Evolutionary conservation across 2,113 vertebrate genomes (phyloP).

Genomic region (Tragelaphus scriptus): DNA sequence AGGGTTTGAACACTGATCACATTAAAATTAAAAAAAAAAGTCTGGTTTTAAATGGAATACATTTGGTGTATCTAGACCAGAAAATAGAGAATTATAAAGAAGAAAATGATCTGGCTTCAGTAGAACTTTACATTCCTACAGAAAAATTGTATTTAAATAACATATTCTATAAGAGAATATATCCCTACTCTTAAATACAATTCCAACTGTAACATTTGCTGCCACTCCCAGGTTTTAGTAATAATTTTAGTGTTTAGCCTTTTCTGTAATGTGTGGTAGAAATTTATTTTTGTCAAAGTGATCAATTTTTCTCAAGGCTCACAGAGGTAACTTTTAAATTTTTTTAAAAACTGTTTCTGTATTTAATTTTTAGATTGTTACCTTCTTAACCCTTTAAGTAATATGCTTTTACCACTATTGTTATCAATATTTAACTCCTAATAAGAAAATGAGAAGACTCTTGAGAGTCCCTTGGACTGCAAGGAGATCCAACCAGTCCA

Average conservation of each 20-base stretch:
- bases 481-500: too few species aligned
- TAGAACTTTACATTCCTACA: neutral
- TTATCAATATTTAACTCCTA: neutral
- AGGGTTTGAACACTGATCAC: neutral
- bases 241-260: neutral
- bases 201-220: neutral
- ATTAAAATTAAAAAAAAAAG: neutral
- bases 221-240: neutral
- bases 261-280: slow-evolving; percentile 12
- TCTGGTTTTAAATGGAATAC: neutral
- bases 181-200: neutral
- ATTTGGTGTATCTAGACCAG: neutral
- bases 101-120: neutral
- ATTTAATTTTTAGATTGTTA: slow-evolving; percentile 4
- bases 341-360: neutral
- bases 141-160: neutral
- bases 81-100: slow-evolving; percentile 9
- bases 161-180: neutral
- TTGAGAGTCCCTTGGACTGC: too few species aligned
- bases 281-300: slow-evolving; percentile 13
- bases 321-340: neutral
- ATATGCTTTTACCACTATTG: neutral
- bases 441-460: neutral
- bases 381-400: neutral
- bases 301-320: neutral